Evolutionary conservation across 1,140 invertebrate species (phyloP), one percentile per base, ranked within the genome.

Genomic region (Ceratina calcarata): DNA sequence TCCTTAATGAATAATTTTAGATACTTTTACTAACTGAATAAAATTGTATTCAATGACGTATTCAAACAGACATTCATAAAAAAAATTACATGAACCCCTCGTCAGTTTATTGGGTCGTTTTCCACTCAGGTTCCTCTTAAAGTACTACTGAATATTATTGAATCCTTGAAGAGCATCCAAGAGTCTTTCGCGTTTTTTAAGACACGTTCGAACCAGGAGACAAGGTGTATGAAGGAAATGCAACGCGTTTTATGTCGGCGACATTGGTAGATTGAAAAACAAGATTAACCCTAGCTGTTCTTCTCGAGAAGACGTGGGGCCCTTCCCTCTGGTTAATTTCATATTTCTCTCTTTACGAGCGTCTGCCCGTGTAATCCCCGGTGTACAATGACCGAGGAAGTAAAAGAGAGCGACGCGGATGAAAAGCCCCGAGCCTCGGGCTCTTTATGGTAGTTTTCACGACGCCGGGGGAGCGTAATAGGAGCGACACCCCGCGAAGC

Each of bases 181-280:
- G n/a, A n/a, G n/a, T n/a, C n/a, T n/a, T n/a, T n/a, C n/a, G n/a
- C n/a, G n/a, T n/a, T n/a, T n/a, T n/a, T n/a, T n/a, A n/a, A n/a
- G n/a, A n/a, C n/a, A n/a, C n/a, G n/a, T n/a, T n/a, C n/a, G n/a
- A n/a, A n/a, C n/a, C n/a, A n/a, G n/a, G n/a, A n/a, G n/a, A 6
- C 32, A 6, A 6, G 2, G 32, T 6, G 32, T 37, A 37, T 37
- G 2, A 37, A 37, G 6, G 32, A 37, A 37, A 6, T 2, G 32
- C 32, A 37, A 37, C 2, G 32, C 2, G 32, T 37, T 22, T 58
- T 51, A 18, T 24, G 45, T 57, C 20, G 37, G 32, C 10, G 12
- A 13, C 3, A 51, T 61, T 24, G 69, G 49, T 49, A 78, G 45
- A 71, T 78, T 71, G 49, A 69, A 27, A 79, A 57, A 70, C 51